A percentile compares a stretch with the other conserved stretches of the same genome.
These are phyloP conservation scores for Macropus fuliginosus DNA, from an alignment of 2,797 vertebrate species.

Conservation along the genomic window DNA sequence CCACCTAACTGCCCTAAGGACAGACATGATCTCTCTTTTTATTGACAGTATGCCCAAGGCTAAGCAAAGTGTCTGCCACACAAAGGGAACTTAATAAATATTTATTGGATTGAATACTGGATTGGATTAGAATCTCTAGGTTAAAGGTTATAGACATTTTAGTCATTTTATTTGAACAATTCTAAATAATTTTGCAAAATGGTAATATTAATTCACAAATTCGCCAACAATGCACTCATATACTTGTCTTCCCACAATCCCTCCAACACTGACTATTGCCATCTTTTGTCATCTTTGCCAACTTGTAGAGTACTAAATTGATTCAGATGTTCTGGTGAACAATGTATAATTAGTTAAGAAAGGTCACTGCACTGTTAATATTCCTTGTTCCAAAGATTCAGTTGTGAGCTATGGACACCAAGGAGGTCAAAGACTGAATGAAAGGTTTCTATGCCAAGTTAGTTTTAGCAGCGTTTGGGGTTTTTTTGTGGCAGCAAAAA, in stretches of 20 bases:
- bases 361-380: not conserved
- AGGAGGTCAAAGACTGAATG: no score
- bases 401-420: not conserved
- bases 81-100: not conserved
- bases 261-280: not conserved
- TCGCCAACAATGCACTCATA: not conserved
- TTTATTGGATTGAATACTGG: not conserved
- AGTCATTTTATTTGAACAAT: not conserved
- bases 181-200: not conserved
- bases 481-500: not conserved
- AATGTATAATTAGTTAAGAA: not conserved
- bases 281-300: not conserved
- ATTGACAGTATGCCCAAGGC: not conserved
- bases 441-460: no score
- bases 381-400: not conserved
- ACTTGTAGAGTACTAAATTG: not conserved
- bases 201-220: not conserved
- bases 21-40: no score
- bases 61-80: not conserved
- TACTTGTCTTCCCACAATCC: not conserved
- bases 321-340: not conserved
- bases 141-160: not conserved
- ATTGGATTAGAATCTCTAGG: not conserved
- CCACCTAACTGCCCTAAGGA: no score
- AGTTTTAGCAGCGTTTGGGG: no score